These are phyloP conservation scores for Pempheris klunzingeri DNA, from an alignment of 2,797 vertebrate species.

Conservation along the genomic window DNA sequence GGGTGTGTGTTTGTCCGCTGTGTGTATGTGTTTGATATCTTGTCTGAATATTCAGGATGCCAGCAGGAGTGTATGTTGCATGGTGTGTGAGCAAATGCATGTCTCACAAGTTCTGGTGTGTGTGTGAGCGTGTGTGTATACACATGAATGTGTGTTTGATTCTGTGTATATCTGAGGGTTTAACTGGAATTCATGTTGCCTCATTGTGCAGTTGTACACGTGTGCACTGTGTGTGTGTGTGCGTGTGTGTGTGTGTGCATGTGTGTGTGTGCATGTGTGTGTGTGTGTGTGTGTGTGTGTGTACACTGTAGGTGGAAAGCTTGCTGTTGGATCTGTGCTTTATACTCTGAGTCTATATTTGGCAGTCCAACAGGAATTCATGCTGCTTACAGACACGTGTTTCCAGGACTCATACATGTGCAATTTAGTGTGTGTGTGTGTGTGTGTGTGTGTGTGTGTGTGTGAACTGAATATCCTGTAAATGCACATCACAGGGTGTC, in stretches of 20 bases:
- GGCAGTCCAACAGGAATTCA: conserved; percentile 25
- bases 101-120: conserved; percentile 17
- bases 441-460: conserved; percentile 1
- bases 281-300: no score
- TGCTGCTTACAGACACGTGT: conserved; percentile 36
- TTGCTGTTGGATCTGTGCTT: conserved; percentile 34
- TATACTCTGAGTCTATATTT: conserved; percentile 35
- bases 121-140: not conserved
- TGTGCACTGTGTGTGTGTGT: not conserved
- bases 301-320: conserved; percentile 1
- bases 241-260: not conserved
- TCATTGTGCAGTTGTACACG: not conserved
- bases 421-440: not conserved
- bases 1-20: conserved; percentile 2
- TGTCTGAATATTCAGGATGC: conserved; percentile 45
- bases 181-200: conserved; percentile 28
- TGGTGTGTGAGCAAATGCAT: conserved; percentile 58
- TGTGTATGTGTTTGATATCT: conserved; percentile 27
- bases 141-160: not conserved
- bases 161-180: not conserved
- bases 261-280: not conserved
- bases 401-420: conserved; percentile 24
- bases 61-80: conserved; percentile 62
- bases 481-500: not conserved
- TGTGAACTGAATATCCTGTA: not conserved